A percentile compares a stretch with the other conserved stretches of the same genome.
Conservation (phyloP, 2,888 invertebrate genomes). For the Eristalis tenax region DNA sequence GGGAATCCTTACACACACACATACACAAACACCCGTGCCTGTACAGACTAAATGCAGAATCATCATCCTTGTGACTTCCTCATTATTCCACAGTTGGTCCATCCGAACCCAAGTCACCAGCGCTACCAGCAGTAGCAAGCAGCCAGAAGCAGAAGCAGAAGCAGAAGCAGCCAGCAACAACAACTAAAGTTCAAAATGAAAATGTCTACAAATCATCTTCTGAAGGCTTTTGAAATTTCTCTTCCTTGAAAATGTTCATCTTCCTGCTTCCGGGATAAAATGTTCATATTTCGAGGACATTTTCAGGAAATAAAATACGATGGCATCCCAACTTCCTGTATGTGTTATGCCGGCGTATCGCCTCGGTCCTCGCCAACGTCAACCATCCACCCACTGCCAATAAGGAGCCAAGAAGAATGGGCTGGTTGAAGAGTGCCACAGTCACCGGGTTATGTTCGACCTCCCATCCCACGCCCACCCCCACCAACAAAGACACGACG, state of each 20-base stretch:
- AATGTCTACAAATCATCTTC: constrained; percentile 74
- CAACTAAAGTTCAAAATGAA: constrained; percentile 68
- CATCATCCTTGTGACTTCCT: constrained; percentile 72
- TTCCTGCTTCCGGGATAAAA: constrained; percentile 82
- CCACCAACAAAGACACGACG: constrained; percentile 20
- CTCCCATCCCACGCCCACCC: background rate
- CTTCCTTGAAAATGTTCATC: constrained; percentile 82
- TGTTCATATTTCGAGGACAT: constrained; percentile 82
- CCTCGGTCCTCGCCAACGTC: background rate
- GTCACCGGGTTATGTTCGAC: background rate
- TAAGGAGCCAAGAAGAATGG: constrained; percentile 34
- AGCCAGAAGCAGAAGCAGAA: constrained; percentile 16
- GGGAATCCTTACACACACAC: constrained; percentile 28
- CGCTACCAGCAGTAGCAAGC: constrained; percentile 26
- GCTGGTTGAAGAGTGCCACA: constrained; percentile 3
- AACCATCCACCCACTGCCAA: constrained; percentile 60
- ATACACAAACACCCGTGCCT: constrained; percentile 23
- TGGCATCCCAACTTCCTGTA: constrained; percentile 79
- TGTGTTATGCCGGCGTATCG: constrained; percentile 69
- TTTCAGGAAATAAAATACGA: constrained; percentile 82
- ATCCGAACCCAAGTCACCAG: constrained; percentile 23
- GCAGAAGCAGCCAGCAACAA: constrained; percentile 45
- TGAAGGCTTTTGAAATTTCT: constrained; percentile 77
- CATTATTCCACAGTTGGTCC: constrained; percentile 71
- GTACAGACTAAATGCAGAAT: constrained; percentile 63